Evolutionary conservation across 2,797 vertebrate genomes (phyloP), one percentile per base, ranked within the genome.

Genomic region (Cuculus canorus): DNA sequence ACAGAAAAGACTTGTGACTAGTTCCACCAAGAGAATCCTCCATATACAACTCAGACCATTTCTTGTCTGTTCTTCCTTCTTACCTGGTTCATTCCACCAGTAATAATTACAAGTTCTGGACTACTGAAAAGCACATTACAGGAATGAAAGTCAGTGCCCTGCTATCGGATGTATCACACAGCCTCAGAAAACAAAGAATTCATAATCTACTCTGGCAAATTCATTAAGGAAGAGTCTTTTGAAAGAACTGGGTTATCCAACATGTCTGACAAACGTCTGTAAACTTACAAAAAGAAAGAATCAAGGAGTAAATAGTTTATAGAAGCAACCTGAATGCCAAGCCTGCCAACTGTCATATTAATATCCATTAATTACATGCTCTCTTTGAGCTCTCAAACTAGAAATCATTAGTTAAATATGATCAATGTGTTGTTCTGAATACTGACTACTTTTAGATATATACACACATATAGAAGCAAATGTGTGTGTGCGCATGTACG

Each of bases 401-500:
- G 37, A 78, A 91, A 79, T 76, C 17, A 69, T 91, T 80, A 87
- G 27, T 80, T 56, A 90, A 92, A 82, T 73, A 53, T 19, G 30
- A 91, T 60, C 84, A 93, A 87, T 82, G 75, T 0, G 0, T 7
- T 82, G 70, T 53, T 60, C 39, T 39, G 39, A 88, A 59, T 57
- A 61, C 37, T 65, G 82, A 48, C 8, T 60, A 72, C 14, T 68
- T 60, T 18, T 53, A 17, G 45, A 64, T 47, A 50, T 59, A 85
- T 15, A 27, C 7, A 54, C 11, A 18, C 45, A 64, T 4, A 21
- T 1, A 81, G n/a, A 75, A 24, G 23, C 17, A 25, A 47, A 70
- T 41, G 25, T 9, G 18, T 12, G 18, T 23, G 11, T 13, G 19
- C 1, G 1, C 2, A 4, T 7, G 2, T 21, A 14, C n/a, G 4